A percentile compares a stretch with the other conserved stretches of the same genome.
Evolutionary conservation across 2,888 invertebrate species (phyloP).

Genomic region (Callinectes sapidus): DNA sequence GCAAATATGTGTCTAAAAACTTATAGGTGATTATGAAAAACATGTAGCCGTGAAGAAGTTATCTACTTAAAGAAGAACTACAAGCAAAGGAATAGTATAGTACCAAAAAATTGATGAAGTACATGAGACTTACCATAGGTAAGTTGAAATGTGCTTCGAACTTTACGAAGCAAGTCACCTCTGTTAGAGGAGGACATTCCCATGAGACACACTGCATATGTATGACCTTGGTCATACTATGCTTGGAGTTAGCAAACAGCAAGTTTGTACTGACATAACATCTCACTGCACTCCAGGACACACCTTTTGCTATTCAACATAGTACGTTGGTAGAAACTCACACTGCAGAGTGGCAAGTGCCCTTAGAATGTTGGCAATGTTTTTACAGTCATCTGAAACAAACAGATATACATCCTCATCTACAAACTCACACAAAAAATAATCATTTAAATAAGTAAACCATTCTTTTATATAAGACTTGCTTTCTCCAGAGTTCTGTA

Average conservation of each 20-base stretch:
- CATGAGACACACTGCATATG: too few relatives aligned
- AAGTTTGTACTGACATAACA: background rate
- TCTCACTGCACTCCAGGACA: background rate
- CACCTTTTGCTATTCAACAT: background rate
- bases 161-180: too few relatives aligned
- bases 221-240: too few relatives aligned
- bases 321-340: conserved; percentile 54
- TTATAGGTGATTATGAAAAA: too few relatives aligned
- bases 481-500: background rate
- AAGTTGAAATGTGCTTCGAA: too few relatives aligned
- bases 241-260: background rate
- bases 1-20: too few relatives aligned
- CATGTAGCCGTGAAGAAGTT: too few relatives aligned
- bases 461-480: background rate
- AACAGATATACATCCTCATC: background rate
- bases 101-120: too few relatives aligned
- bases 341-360: conserved; percentile 52
- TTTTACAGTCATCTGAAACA: conserved; percentile 70
- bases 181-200: too few relatives aligned
- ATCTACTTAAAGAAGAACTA: too few relatives aligned
- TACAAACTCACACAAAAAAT: background rate
- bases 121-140: too few relatives aligned
- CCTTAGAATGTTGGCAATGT: conserved; percentile 69
- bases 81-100: too few relatives aligned
- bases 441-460: background rate